Conservation (phyloP, 2,888 invertebrate species). For the Pammene fasciana region DNA sequence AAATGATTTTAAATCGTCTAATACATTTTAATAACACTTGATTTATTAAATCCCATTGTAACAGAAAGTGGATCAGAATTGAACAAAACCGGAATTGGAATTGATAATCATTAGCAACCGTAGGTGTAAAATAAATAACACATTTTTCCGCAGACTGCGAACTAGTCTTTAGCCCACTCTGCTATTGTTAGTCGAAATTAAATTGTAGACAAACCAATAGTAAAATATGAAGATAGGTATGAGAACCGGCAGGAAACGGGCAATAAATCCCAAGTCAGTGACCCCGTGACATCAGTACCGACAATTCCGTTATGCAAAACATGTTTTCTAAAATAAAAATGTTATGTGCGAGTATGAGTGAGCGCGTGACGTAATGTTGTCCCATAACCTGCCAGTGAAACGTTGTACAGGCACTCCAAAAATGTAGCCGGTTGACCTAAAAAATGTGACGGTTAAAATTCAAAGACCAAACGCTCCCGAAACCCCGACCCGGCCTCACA, state of each 20-base stretch:
- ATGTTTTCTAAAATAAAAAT: constrained; percentile 43
- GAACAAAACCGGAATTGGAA: too few species aligned
- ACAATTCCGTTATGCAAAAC: constrained; percentile 66
- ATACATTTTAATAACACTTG: too few species aligned
- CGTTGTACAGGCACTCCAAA: constrained; percentile 15
- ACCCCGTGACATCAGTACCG: constrained; percentile 72
- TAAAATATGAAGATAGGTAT: constrained; percentile 56
- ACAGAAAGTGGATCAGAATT: too few species aligned
- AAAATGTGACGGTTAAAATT: constrained; percentile 47
- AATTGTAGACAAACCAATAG: constrained; percentile 41
- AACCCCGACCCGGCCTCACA: constrained; percentile 60
- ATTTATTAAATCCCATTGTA: too few species aligned
- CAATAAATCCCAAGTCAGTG: constrained; percentile 76
- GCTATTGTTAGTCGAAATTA: constrained; percentile 6
- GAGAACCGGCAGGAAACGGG: constrained; percentile 72
- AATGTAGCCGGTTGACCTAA: constrained; percentile 24
- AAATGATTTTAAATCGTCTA: too few species aligned
- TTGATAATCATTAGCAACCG: too few species aligned
- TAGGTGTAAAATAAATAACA: too few species aligned
- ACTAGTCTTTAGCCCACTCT: too few species aligned
- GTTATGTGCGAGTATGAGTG: constrained; percentile 31
- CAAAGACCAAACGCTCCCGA: constrained; percentile 54
- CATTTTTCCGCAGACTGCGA: too few species aligned
- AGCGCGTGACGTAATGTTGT: constrained; percentile 37
- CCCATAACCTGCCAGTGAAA: constrained; percentile 35